Base-by-base conservation (phyloP, 64 coral and sea anemone genomes). In the Stichodactyla mertensii region DNA sequence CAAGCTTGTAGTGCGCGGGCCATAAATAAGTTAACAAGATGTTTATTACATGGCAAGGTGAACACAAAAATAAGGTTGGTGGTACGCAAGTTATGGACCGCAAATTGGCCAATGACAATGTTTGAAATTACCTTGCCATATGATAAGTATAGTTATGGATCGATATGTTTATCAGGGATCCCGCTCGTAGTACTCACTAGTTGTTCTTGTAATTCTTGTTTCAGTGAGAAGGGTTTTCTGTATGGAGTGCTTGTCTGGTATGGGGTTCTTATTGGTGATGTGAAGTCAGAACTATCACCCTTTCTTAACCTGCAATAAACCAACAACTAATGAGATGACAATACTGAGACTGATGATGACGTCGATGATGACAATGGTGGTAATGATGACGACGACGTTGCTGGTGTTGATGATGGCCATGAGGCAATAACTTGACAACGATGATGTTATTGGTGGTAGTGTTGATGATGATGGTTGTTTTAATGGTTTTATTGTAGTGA, bases 161-260 rank as follows among this genome's bases (percentile, higher is more conserved):
- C 28, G 1, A 0, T 31, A 31, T 31, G 28, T 31, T 31, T 31
- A 31, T 31, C 28, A 31, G 28, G 28, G 28, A 31, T 31, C 28
- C 0, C 55, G 51, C 16, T 22, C 6, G 6, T 5, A 85, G 56
- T 28, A 36, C 83, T 85, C 26, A 85, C 83, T 10, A 85, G 60
- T 51, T 85, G 83, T 58, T 58, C 83, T 27, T 85, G 54, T 85
- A 85, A 20, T 62, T 85, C 83, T 64, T 85, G 83, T 85, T 85
- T 85, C 16, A 85, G 83, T 64, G 83, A 85, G 52, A n/a, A 85
- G 26, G 56, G 83, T 60, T 14, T 85, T 31, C 16, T 85, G 27
- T 45, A 16, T 85, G 83, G 83, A 7, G 83, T 85, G 61, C 83
- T 85, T 59, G 83, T 64, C n/a, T 58, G 16, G 24, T 60, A 11